Evolutionary conservation across 2,113 vertebrate genomes (phyloP).

Genomic region (Pavo muticus): DNA sequence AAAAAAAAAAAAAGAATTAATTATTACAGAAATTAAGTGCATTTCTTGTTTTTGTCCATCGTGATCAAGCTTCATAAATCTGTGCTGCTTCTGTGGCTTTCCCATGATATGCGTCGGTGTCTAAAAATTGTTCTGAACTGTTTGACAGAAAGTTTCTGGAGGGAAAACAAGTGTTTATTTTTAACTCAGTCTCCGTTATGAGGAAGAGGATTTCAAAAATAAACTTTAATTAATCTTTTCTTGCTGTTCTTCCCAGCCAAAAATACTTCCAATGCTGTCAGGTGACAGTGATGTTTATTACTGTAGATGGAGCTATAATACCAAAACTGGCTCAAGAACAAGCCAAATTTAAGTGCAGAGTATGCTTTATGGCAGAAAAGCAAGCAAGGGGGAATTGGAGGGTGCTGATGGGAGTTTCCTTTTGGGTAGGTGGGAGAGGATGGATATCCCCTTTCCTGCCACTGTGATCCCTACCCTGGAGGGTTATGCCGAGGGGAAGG

Average conservation of each 20-base stretch:
- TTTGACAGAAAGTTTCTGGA: background rate
- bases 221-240: background rate
- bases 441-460: background rate
- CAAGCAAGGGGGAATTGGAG: background rate
- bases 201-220: background rate
- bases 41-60: slow-evolving; percentile 9
- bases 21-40: background rate
- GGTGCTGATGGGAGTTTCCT: background rate
- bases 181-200: background rate
- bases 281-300: background rate
- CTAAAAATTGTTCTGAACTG: slow-evolving; percentile 4
- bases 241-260: background rate
- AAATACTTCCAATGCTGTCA: background rate
- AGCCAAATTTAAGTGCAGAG: background rate
- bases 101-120: background rate
- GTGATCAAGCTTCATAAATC: background rate
- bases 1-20: slow-evolving; percentile 28
- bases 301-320: background rate
- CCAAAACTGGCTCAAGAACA: background rate
- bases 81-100: background rate
- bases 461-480: background rate
- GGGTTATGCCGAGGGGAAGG: background rate
- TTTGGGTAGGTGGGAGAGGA: background rate
- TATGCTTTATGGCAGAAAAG: background rate
- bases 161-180: background rate